Base-by-base conservation (phyloP, 2,888 invertebrate genomes). In the Exephanes ischioxanthus region DNA sequence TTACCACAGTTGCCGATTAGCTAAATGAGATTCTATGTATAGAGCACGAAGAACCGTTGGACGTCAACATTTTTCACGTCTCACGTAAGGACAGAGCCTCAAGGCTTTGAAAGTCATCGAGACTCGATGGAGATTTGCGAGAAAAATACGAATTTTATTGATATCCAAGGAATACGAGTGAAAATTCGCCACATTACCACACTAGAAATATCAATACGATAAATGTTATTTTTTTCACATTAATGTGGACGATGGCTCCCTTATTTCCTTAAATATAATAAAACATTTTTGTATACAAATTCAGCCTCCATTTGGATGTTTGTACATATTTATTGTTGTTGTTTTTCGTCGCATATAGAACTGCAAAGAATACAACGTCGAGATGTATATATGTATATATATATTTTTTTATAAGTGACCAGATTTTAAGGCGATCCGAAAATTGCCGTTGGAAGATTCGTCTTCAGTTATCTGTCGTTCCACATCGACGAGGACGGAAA, bases 1-100 rank as follows among this genome's bases (percentile, higher is more conserved):
- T 48, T 93, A 90, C 72, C 93, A 93, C 45, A 90, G 87, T 48
- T 93, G 93, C 86, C 51, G 75, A 30, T 71, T 41, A 41, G 9
- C 41, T 3, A 72, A 58, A 41, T 75, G 79, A 70, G 19, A 67
- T 11, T 67, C 4, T 22, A 67, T 41, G 0, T 0, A 41, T 41
- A 41, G 7, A 9, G 41, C 0, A 41, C 2, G 22, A 41, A 45
- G 22, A 45, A 66, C 7, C 19, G n/a, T 9, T 9, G 11, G 7
- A n/a, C 22, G n/a, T 55, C 7, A 55, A 9, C 79, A 80, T 55
- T 19, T 68, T 48, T 48, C 16, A 30, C 48, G 45, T 55, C 53
- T 37, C 37, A 77, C 19, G 63, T 66, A 75, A 30, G 19, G n/a
- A 26, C 53, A 53, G 63, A 19, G 33, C 22, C 61, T 41, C 58